phyloP scores from a whole-genome alignment of 2,888 invertebrate genomes.

The Apeira syringaria region DNA sequence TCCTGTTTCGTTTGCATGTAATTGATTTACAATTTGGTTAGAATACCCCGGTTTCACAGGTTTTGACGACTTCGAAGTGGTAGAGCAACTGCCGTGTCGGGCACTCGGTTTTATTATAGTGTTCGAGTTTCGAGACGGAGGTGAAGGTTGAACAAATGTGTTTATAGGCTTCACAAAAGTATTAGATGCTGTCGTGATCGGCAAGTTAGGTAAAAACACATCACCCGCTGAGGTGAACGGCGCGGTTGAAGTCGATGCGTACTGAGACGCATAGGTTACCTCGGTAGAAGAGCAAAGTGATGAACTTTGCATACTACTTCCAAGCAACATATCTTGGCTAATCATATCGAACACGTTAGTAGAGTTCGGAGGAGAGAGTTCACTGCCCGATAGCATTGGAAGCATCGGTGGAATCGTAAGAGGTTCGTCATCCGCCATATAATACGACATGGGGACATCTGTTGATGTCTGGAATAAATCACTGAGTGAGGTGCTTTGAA shows the following conservation, averaged over 20 bases:
- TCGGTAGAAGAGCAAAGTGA: neutral
- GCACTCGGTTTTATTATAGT: neutral
- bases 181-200: neutral
- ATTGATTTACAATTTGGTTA: neutral
- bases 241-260: neutral
- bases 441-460: constrained; percentile 7
- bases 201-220: constrained; percentile 1
- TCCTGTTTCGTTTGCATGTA: neutral
- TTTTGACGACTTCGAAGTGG: neutral
- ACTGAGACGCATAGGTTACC: constrained; percentile 2
- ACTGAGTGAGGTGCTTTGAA: constrained; percentile 3
- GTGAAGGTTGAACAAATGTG: neutral
- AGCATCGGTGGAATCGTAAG: constrained; percentile 1
- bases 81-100: neutral
- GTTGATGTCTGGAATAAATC: constrained; percentile 4
- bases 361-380: constrained; percentile 2
- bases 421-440: constrained; percentile 7
- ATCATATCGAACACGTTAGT: constrained; percentile 8
- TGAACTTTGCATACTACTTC: neutral
- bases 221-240: constrained; percentile 10
- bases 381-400: neutral
- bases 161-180: constrained; percentile 6
- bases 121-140: neutral
- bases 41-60: neutral
- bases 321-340: constrained; percentile 7